Conservation (phyloP, 2,113 vertebrate genomes). For the Rousettus leschenaultii region DNA sequence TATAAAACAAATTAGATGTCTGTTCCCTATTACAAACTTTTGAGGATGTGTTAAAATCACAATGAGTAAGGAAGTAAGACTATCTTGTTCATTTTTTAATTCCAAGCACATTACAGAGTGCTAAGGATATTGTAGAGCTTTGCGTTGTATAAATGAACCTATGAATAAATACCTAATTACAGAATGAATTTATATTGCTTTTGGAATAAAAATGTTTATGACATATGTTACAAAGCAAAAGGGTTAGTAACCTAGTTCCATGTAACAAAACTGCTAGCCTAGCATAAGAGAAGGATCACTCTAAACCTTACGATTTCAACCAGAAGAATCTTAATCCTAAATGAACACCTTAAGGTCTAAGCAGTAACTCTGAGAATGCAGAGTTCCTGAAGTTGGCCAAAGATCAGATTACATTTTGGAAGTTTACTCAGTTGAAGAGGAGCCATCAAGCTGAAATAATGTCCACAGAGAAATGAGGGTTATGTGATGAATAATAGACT, state of each 20-base stretch:
- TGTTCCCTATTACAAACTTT: background rate
- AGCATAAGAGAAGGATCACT: background rate
- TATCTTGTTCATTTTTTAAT: background rate
- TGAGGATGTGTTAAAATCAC: background rate
- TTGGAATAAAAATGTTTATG: background rate
- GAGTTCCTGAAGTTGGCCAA: background rate
- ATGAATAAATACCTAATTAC: background rate
- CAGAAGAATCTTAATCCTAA: background rate
- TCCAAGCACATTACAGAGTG: background rate
- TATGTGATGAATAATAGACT: background rate
- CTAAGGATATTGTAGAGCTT: background rate
- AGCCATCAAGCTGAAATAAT: background rate
- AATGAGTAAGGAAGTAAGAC: background rate
- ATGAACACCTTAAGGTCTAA: background rate
- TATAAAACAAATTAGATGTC: background rate
- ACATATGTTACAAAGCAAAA: background rate
- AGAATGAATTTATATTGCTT: background rate
- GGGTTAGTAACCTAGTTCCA: background rate
- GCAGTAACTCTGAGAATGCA: background rate
- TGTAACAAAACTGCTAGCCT: background rate
- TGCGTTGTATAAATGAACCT: background rate
- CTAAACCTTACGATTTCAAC: background rate
- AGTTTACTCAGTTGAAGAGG: background rate
- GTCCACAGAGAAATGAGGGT: background rate
- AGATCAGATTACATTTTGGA: background rate